Evolutionary conservation across 2,888 invertebrate genomes (phyloP), one percentile per base, ranked within the genome.

Genomic region (Oligia strigilis): DNA sequence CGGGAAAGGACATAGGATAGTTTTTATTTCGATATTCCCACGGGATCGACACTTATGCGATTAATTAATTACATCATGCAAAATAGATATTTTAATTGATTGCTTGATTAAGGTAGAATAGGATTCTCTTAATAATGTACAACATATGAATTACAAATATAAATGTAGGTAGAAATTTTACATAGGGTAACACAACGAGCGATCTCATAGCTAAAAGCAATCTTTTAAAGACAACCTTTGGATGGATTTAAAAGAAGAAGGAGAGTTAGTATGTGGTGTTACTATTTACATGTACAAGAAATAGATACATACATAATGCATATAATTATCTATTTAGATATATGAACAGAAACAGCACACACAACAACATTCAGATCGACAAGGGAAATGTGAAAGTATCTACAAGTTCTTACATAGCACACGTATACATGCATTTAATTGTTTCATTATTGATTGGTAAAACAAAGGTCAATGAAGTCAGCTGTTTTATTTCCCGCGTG

Each of bases 401-500:
- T 13, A 17, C 29, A 73, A 23, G 55, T 46, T n/a, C n/a, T 29
- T n/a, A 60, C 6, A 17, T 11, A 58, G 6, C 36, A 17, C n/a
- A 58, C 17, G 29, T 43, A 49, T 49, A 49, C 23, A 52, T 49
- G n/a, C 4, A 2, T 23, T 55, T 74, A 40, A 49, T 49, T n/a
- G 60, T 58, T 77, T 77, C 46, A 40, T 46, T 58, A 60, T 17
- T n/a, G 55, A 79, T 69, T 58, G n/a, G 8, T 23, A 46, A 55
- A 58, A 46, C 19, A 80, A 80, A 74, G 36, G 43, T 76, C 75
- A 40, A 17, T 19, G n/a, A 43, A 58, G 40, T 76, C 70, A 70
- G 70, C 58, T 81, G 77, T 49, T 58, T 58, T 19, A 36, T 8
- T 65, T 75, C 43, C 58, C 36, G 23, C 1, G 4, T 58, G 43